Conservation (phyloP, 2,888 invertebrate genomes). For the Eupithecia centaureata region DNA sequence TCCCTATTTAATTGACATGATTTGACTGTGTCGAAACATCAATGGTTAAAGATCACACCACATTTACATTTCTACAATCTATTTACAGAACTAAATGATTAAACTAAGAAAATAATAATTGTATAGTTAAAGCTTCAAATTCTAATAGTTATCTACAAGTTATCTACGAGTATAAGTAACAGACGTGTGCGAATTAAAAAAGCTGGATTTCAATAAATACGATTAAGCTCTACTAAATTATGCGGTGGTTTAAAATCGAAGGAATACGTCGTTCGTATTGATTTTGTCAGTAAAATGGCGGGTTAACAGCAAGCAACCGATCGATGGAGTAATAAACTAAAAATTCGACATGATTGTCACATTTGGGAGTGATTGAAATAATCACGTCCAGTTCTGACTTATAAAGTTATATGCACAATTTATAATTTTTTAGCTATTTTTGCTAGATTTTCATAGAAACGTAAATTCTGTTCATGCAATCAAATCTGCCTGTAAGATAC, state of each 20-base stretch:
- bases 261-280: not conserved
- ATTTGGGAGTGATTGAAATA: not conserved
- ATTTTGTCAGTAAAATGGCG: not conserved
- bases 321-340: not conserved
- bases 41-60: not conserved
- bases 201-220: constrained; percentile 3
- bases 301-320: not conserved
- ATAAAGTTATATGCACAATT: not conserved
- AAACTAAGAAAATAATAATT: too few species aligned
- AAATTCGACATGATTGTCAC: not conserved
- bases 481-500: not conserved
- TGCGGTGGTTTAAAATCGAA: not conserved
- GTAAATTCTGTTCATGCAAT: not conserved
- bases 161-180: not conserved
- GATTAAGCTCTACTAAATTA: not conserved
- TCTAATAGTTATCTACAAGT: too few species aligned
- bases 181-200: not conserved
- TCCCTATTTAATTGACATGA: not conserved
- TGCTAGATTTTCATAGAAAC: not conserved
- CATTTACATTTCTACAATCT: not conserved
- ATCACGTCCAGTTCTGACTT: not conserved
- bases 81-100: not conserved
- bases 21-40: not conserved
- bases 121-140: constrained; percentile 1
- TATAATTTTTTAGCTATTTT: not conserved